Conservation (phyloP, 2,888 invertebrate genomes). For the Cheilosia urbana region DNA sequence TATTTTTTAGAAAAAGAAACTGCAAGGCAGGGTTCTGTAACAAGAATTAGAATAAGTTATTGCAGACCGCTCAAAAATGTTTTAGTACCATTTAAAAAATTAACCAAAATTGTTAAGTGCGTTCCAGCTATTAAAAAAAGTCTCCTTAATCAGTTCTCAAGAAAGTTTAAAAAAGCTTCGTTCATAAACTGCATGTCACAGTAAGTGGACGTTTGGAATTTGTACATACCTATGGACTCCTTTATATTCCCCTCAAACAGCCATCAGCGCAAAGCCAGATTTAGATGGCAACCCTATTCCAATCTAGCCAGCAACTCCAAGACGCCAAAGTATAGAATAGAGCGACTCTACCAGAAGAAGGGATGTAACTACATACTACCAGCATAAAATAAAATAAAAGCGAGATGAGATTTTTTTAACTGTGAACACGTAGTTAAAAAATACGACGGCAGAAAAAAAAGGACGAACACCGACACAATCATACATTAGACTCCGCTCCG, state of each 20-base stretch:
- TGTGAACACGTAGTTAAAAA: slow-evolving; percentile 81
- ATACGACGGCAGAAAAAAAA: slow-evolving; percentile 76
- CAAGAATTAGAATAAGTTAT: too few relatives aligned
- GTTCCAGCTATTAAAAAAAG: too few relatives aligned
- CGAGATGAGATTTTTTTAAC: slow-evolving; percentile 81
- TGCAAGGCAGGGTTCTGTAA: too few relatives aligned
- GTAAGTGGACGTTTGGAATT: too few relatives aligned
- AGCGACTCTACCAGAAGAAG: slow-evolving; percentile 73
- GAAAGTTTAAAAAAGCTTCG: neutral
- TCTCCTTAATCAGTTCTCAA: too few relatives aligned
- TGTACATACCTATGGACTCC: too few relatives aligned
- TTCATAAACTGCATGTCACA: too few relatives aligned
- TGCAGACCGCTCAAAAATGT: too few relatives aligned
- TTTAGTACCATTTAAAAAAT: too few relatives aligned
- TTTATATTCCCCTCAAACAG: too few relatives aligned
- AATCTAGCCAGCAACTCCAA: slow-evolving; percentile 52
- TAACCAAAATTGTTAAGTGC: too few relatives aligned
- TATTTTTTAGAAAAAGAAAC: too few relatives aligned
- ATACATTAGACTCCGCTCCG: slow-evolving; percentile 23
- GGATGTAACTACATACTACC: slow-evolving; percentile 76
- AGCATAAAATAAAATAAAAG: slow-evolving; percentile 77
- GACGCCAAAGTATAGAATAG: slow-evolving; percentile 74
- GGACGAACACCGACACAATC: slow-evolving; percentile 63
- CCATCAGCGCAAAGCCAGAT: neutral
- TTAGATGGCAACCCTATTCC: slow-evolving; percentile 53